These are phyloP conservation scores for Dendrolimus punctatus DNA, from an alignment of 1,140 invertebrate genomes.

Conservation along the genomic window DNA sequence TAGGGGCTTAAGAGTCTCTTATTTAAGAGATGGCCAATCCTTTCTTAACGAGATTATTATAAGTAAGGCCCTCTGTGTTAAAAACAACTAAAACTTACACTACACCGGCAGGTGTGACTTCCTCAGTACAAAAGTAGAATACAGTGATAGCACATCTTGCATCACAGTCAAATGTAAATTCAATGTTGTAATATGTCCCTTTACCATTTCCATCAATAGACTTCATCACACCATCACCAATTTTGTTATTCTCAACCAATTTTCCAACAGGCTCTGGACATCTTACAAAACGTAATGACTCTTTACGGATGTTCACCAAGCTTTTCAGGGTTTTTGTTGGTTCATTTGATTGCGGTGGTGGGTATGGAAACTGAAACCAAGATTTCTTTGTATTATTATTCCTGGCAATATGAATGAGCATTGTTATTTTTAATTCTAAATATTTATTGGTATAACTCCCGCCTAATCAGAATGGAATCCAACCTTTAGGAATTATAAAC, in stretches of 20 bases:
- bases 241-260: slow-evolving; percentile 67
- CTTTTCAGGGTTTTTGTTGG: slow-evolving; percentile 97
- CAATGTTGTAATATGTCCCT: slow-evolving; percentile 89
- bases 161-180: slow-evolving; percentile 98
- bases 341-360: slow-evolving; percentile 95
- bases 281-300: slow-evolving; percentile 92
- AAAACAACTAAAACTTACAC: slow-evolving; percentile 72
- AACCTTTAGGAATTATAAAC: no score
- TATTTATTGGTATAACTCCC: not conserved
- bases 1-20: no score
- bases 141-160: slow-evolving; percentile 94
- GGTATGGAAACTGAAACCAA: slow-evolving; percentile 91
- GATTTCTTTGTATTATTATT: no score
- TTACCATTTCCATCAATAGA: slow-evolving; percentile 71
- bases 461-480: no score
- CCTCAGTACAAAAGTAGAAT: slow-evolving; percentile 96
- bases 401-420: not conserved
- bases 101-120: slow-evolving; percentile 85
- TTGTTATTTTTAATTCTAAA: not conserved
- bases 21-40: no score
- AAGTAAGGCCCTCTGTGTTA: no score
- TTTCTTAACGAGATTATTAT: no score
- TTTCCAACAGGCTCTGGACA: slow-evolving; percentile 69
- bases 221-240: slow-evolving; percentile 43
- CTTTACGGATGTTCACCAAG: slow-evolving; percentile 96